Percentiles rank a stretch among this genome's conserved stretches.
phyloP scores from a whole-genome alignment of 2,888 invertebrate species.

The Xylocampa areola region DNA sequence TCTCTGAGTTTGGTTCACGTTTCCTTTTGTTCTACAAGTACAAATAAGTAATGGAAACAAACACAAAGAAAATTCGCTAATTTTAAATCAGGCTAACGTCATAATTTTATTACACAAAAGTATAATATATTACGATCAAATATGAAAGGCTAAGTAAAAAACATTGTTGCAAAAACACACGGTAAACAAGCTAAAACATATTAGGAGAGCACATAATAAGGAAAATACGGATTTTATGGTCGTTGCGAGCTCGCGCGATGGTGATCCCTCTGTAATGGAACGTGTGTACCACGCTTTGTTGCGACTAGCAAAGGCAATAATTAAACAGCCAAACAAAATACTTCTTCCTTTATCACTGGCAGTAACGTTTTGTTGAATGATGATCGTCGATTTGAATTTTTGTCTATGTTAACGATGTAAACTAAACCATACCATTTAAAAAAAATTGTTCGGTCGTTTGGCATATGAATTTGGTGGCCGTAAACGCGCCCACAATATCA shows the following conservation, averaged over 20 bases:
- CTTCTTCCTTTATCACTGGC: constrained; percentile 27
- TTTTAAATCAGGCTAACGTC: constrained; percentile 14
- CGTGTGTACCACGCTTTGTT: constrained; percentile 59
- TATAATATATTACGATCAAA: constrained; percentile 54
- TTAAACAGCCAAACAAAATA: constrained; percentile 34
- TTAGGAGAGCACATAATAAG: constrained; percentile 73
- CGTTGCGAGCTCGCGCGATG: constrained; percentile 65
- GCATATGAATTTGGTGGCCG: too few species aligned
- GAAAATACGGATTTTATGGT: constrained; percentile 77
- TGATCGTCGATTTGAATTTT: too few species aligned
- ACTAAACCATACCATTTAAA: too few species aligned
- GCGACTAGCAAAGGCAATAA: constrained; percentile 35
- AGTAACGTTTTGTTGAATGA: constrained; percentile 23
- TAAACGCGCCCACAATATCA: too few species aligned
- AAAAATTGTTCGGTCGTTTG: too few species aligned
- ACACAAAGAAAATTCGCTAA: too few species aligned
- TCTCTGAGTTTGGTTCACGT: too few species aligned
- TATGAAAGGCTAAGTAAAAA: constrained; percentile 66
- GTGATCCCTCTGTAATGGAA: constrained; percentile 81
- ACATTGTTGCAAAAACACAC: constrained; percentile 68
- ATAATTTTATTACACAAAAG: constrained; percentile 16
- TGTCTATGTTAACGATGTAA: too few species aligned
- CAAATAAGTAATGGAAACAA: too few species aligned
- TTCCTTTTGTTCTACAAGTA: too few species aligned
- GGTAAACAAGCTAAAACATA: constrained; percentile 74